Percentiles rank a stretch among this genome's conserved stretches.
phyloP scores from a whole-genome alignment of 2,888 invertebrate genomes.

The Eretmocerus hayati region DNA sequence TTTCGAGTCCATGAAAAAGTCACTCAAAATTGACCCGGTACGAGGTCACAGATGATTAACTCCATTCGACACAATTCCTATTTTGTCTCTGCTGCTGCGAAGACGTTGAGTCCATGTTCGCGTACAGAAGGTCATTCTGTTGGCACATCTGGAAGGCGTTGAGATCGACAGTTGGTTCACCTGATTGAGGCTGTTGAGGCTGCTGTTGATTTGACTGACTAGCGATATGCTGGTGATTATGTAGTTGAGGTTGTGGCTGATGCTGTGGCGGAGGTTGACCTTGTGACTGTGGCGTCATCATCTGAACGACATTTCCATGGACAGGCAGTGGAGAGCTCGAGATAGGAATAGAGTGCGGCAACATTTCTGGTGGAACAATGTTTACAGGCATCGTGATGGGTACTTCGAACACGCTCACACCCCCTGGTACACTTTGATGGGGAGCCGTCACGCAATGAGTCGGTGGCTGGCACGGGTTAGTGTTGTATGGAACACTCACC shows the following conservation, averaged over 20 bases:
- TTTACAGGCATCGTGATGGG: slow-evolving; percentile 38
- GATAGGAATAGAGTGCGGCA: slow-evolving; percentile 33
- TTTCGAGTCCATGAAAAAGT: no score
- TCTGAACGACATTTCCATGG: slow-evolving; percentile 30
- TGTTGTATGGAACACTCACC: slow-evolving; percentile 35
- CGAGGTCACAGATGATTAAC: no score
- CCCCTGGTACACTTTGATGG: slow-evolving; percentile 29
- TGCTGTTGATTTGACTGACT: slow-evolving; percentile 29
- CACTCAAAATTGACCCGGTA: no score
- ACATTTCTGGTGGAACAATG: slow-evolving; percentile 37
- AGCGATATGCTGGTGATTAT: slow-evolving; percentile 24
- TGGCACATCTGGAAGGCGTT: slow-evolving; percentile 39
- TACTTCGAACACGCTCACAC: slow-evolving; percentile 35
- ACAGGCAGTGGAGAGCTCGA: slow-evolving; percentile 26
- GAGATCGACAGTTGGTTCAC: slow-evolving; percentile 29
- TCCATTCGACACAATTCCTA: slow-evolving; percentile 24
- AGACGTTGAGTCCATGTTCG: slow-evolving; percentile 31
- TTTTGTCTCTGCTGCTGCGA: slow-evolving; percentile 31
- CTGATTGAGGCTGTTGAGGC: slow-evolving; percentile 25
- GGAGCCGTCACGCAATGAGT: slow-evolving; percentile 9
- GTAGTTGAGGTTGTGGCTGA: slow-evolving; percentile 27
- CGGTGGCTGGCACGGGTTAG: slow-evolving; percentile 30
- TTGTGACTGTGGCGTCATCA: slow-evolving; percentile 38
- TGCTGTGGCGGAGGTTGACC: slow-evolving; percentile 25
- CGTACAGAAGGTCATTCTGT: slow-evolving; percentile 35